A percentile compares a stretch with the other conserved stretches of the same genome.
These are phyloP conservation scores for Micromesistius poutassou DNA, from an alignment of 2,797 vertebrate species.

Conservation along the genomic window DNA sequence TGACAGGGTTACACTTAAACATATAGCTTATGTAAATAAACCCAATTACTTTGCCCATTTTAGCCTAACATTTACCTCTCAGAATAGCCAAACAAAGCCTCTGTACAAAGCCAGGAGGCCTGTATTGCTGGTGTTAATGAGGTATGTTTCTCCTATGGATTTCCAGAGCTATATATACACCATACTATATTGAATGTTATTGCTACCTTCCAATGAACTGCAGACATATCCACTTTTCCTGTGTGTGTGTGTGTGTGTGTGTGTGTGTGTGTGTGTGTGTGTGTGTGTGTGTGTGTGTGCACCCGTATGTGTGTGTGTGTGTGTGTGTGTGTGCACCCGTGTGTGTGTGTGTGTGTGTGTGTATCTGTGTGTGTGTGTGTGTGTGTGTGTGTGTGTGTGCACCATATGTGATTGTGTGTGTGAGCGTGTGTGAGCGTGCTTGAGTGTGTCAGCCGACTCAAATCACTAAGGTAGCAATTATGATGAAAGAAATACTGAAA, in stretches of 20 bases:
- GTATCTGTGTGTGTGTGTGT: background rate
- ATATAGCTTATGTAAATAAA: conserved; percentile 61
- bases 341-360: background rate
- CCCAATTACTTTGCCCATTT: conserved; percentile 31
- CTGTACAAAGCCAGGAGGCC: conserved; percentile 36
- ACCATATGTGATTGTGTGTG: background rate
- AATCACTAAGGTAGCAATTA: conserved; percentile 67
- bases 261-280: background rate
- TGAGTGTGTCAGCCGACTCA: conserved; percentile 27
- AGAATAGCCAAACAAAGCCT: conserved; percentile 42
- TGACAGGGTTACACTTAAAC: conserved; percentile 54
- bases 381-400: background rate
- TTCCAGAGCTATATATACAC: conserved; percentile 5
- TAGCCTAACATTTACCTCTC: conserved; percentile 40
- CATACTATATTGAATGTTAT: background rate
- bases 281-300: background rate
- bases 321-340: conserved; percentile 2
- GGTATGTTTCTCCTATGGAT: conserved; percentile 9
- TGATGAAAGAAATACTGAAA: conserved; percentile 36
- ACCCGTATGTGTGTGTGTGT: background rate
- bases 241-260: background rate
- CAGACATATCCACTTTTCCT: background rate
- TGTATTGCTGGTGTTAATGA: conserved; percentile 23
- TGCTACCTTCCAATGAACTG: background rate
- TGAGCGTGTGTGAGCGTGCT: background rate